Base-by-base conservation (phyloP, 1,140 invertebrate species). In the Eumaeus atala region DNA sequence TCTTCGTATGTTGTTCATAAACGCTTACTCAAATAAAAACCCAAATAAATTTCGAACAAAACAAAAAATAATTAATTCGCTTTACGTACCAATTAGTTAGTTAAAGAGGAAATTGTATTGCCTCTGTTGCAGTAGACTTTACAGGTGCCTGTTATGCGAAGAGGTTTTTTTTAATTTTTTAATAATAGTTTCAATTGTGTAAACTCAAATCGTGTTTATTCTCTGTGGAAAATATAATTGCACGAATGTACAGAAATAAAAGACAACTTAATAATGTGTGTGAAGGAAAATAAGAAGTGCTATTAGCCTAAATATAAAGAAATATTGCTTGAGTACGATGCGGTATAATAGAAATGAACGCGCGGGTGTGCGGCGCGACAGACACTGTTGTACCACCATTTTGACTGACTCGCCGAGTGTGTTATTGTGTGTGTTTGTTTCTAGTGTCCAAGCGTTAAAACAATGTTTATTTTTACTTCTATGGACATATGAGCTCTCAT, bases 231-330 rank as follows among this genome's bases (percentile, higher is more conserved):
- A 48, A 48, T 28, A 28, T 18, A 10, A 9, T 11, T 28, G 10
- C 47, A 48, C 17, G 17, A 51, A 51, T 21, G n/a, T 9, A 35
- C 28, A 16, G 34, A 51, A 17, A 34, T 37, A 51, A 10, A 51
- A 17, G 16, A 33, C 11, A 21, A 10, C 33, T 36, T 51, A 37
- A 51, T 51, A 11, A 37, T 37, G 9, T 14, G 34, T 36, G 49
- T 9, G 33, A 37, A 14, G 36, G n/a, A 17, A 14, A 50, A 14
- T 34, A 37, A 36, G 14, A 37, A 35, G 44, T 28, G 44, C 44
- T 18, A 48, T 48, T 18, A 48, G 44, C 44, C 44, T 48, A 48
- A 48, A 48, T 48, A 18, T 18, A 48, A 48, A 48, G 44, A 28
- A 48, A 48, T 48, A 48, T 48, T 28, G 44, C 44, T 18, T 14